Conservation (phyloP, 2,113 vertebrate genomes). For the Nannospalax galili region DNA sequence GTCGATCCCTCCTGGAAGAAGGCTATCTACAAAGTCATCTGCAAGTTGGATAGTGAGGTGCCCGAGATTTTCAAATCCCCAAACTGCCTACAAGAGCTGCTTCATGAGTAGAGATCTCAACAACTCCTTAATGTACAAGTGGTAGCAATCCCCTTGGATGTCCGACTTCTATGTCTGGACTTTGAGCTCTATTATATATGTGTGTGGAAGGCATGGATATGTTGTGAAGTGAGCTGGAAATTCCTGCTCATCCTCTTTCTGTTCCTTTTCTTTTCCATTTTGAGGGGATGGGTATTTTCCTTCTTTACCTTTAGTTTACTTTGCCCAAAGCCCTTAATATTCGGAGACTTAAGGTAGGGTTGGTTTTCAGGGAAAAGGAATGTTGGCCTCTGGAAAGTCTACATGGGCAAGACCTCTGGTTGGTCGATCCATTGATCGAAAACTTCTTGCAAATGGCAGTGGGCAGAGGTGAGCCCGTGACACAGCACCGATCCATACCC, state of each 20-base stretch:
- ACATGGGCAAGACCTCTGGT: constrained; percentile 87
- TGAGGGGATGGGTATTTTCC: constrained; percentile 88
- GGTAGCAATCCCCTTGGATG: constrained; percentile 83
- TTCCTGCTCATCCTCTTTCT: constrained; percentile 80
- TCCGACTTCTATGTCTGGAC: constrained; percentile 85
- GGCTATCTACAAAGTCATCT: constrained; percentile 99
- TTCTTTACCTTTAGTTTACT: constrained; percentile 86
- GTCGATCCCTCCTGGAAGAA: constrained; percentile 99
- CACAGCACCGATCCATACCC: constrained; percentile 82
- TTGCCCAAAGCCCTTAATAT: constrained; percentile 89
- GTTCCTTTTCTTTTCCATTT: constrained; percentile 80
- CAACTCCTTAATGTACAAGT: neutral
- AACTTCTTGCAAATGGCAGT: constrained; percentile 89
- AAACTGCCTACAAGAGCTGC: constrained; percentile 99
- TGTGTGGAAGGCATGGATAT: constrained; percentile 84
- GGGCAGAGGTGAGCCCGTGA: constrained; percentile 83
- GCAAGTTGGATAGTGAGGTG: constrained; percentile 99
- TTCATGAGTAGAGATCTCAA: constrained; percentile 96
- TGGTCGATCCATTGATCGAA: constrained; percentile 74
- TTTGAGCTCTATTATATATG: constrained; percentile 86
- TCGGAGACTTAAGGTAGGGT: constrained; percentile 83
- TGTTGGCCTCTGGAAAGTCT: constrained; percentile 89
- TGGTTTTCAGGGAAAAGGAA: constrained; percentile 89
- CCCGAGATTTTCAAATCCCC: constrained; percentile 99
- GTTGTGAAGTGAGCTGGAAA: constrained; percentile 85